Conservation (phyloP, 2,888 invertebrate species). For the Abrostola tripartita region DNA sequence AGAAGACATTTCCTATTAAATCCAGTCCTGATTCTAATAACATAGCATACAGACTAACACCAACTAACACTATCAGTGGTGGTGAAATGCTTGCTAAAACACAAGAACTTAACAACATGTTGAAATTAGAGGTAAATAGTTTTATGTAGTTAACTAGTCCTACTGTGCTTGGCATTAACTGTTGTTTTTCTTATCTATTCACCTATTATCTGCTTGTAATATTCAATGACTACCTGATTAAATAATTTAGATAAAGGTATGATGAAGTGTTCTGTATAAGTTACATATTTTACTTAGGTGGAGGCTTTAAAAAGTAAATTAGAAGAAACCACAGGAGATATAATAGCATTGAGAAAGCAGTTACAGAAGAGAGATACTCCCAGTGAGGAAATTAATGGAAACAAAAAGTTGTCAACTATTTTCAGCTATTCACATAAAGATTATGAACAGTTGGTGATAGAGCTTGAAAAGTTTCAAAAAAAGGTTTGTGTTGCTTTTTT, state of each 20-base stretch:
- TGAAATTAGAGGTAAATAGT: conserved; percentile 82
- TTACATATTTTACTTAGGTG: conserved; percentile 71
- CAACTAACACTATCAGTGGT: conserved; percentile 84
- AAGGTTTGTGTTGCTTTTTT: conserved; percentile 79
- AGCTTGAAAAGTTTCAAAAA: conserved; percentile 90
- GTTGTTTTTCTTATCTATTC: too few relatives aligned
- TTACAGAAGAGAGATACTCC: conserved; percentile 69
- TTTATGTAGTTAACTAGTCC: not conserved
- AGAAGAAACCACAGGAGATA: conserved; percentile 91
- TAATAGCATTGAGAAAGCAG: conserved; percentile 89
- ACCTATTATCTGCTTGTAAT: not conserved
- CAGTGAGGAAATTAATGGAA: conserved; percentile 61
- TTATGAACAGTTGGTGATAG: conserved; percentile 91
- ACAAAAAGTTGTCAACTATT: conserved; percentile 52
- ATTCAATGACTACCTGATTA: too few relatives aligned
- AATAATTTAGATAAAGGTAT: not conserved
- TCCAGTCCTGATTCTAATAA: conserved; percentile 61
- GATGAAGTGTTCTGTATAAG: conserved; percentile 1
- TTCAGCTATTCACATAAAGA: conserved; percentile 76
- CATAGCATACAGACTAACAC: conserved; percentile 71
- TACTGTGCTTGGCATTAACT: too few relatives aligned
- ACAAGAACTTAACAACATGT: conserved; percentile 88
- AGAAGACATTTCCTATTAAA: conserved; percentile 64
- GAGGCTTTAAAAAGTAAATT: conserved; percentile 92
- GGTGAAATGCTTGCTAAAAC: conserved; percentile 89